A percentile compares a stretch with the other conserved stretches of the same genome.
phyloP scores from a whole-genome alignment of 2,797 vertebrate genomes.

The Poliocrania exsul region DNA sequence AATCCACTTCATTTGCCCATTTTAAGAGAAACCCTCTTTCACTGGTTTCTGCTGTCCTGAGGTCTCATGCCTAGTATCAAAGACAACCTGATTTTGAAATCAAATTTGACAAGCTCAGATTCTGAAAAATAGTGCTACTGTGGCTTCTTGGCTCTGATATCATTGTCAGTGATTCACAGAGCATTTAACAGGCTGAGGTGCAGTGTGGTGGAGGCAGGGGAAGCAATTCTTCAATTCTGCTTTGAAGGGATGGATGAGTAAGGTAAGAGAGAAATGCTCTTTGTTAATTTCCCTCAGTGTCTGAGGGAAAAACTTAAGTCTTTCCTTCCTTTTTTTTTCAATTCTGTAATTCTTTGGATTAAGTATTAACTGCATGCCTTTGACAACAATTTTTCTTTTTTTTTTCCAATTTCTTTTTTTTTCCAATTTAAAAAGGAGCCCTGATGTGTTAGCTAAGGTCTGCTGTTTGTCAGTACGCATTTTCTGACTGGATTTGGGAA shows the following conservation, averaged over 20 bases:
- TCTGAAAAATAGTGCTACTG: neutral
- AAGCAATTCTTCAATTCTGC: slow-evolving; percentile 13
- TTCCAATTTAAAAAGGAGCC: neutral
- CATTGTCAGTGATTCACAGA: neutral
- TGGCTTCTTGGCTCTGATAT: neutral
- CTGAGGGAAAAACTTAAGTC: neutral
- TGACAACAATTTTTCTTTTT: neutral
- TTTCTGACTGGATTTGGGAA: neutral
- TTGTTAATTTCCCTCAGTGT: neutral
- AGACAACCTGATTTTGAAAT: slow-evolving; percentile 34
- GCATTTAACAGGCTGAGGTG: neutral
- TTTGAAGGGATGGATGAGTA: neutral
- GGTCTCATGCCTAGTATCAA: neutral
- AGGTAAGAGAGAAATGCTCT: neutral
- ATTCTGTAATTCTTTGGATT: neutral
- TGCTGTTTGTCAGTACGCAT: neutral
- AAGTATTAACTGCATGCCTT: neutral
- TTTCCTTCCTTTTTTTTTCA: rapidly evolving
- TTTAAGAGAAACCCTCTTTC: neutral
- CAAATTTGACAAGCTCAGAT: slow-evolving; percentile 2
- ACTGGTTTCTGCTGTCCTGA: neutral
- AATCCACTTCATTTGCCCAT: neutral
- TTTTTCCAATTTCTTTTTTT: neutral
- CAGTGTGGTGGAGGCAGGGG: neutral
- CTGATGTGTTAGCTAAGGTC: neutral